These are phyloP conservation scores for Pedetes capensis DNA, from an alignment of 2,113 vertebrate species.

Conservation along the genomic window DNA sequence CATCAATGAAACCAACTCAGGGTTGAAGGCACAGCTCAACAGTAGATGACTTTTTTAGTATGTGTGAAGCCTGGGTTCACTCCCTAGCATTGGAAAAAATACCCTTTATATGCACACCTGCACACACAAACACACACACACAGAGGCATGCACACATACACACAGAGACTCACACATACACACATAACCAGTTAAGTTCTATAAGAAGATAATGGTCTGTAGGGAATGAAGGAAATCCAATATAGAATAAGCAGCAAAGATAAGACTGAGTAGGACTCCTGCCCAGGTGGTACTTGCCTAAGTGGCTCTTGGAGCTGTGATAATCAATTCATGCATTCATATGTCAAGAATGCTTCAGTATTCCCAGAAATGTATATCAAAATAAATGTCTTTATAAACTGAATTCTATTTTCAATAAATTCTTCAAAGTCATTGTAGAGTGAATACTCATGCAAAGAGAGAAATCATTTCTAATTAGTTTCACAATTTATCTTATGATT, in stretches of 20 bases:
- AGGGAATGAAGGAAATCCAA: background rate
- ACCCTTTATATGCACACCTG: background rate
- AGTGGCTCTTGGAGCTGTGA: background rate
- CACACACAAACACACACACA: background rate
- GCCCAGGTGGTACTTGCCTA: background rate
- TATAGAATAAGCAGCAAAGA: background rate
- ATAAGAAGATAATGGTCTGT: background rate
- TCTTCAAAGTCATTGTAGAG: background rate
- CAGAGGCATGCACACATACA: background rate
- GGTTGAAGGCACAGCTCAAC: background rate
- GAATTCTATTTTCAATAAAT: conserved; percentile 10
- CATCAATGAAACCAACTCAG: background rate
- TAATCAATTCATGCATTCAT: background rate
- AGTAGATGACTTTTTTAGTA: background rate
- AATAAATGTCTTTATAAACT: background rate
- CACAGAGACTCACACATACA: background rate
- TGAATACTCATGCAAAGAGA: conserved; percentile 30
- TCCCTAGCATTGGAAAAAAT: background rate
- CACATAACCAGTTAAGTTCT: background rate
- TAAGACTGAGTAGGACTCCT: background rate
- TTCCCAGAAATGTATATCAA: background rate
- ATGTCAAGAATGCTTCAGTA: background rate
- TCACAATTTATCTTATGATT: conserved; percentile 44
- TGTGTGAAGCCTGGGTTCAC: background rate
- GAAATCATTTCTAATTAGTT: conserved; percentile 44